Base-by-base conservation (phyloP, 2,888 invertebrate species). In the Galeopsomyia nigrocyanea region DNA sequence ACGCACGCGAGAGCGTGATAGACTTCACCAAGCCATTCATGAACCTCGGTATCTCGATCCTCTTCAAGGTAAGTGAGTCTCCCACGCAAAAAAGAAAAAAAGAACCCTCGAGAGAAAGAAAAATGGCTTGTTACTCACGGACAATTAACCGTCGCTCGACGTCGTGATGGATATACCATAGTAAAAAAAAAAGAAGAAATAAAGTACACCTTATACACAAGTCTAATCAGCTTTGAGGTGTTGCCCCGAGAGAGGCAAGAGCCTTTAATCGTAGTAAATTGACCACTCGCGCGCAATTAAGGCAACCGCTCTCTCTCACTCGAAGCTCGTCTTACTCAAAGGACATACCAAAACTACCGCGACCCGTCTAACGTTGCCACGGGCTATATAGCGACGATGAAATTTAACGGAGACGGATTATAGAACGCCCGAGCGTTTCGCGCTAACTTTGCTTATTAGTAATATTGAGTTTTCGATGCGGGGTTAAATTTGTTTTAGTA, bases 1-100 rank as follows among this genome's bases (percentile, higher is more conserved):
- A 95, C 84, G 93, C 94, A 31, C 88, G 96, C 60, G 95, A 95
- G 81, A 94, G 94, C 84, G 95, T 95, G 73, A 94, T 96, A 78
- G 95, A 96, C 87, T 96, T 96, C 84, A 95, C 95, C 10, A 95
- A 95, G 84, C 96, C 96, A 1, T 96, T 95, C 87, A 95, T 96
- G 93, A 95, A 95, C 86, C 89, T 96, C 21, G 96, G 96, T 51
- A 96, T 95, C 79, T 93, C 94, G 80, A 96, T 96, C 80, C 88
- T 96, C 70, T 95, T 94, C 86, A 94, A 94, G 90, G 92, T 92
- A 87, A 87, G 92, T 92, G 87, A 87, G 47, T 9, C 39, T n/a
- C 60, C 16, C 14, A 26, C n/a, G 2, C 51, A 9, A 3, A 55
- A 26, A 53, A 69, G 53, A n/a, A 46, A 21, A 17, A 49, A 47